A percentile compares a stretch with the other conserved stretches of the same genome.
Conservation (phyloP, 2,113 vertebrate genomes). For the Apistogramma diplotaenia region DNA sequence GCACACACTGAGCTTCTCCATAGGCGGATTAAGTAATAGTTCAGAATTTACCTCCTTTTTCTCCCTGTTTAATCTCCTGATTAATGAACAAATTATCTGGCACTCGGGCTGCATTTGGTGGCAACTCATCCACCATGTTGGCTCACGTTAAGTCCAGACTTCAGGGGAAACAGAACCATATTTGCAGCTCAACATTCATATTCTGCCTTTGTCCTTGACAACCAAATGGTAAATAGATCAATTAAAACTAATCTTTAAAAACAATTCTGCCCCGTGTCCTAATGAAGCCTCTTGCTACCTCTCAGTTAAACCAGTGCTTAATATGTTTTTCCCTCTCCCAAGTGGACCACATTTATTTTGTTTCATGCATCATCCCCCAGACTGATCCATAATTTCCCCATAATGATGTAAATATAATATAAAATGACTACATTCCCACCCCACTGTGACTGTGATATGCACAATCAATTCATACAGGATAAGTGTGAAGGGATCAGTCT, state of each 20-base stretch:
- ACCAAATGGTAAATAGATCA: slow-evolving; percentile 43
- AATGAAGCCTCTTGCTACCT: slow-evolving; percentile 32
- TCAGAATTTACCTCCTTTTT: slow-evolving; percentile 43
- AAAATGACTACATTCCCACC: slow-evolving; percentile 43
- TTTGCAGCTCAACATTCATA: slow-evolving; percentile 20
- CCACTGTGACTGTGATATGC: slow-evolving; percentile 17
- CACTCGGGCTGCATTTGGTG: slow-evolving; percentile 31
- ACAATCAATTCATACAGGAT: slow-evolving; percentile 50
- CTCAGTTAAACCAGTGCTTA: slow-evolving; percentile 20
- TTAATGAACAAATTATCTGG: slow-evolving; percentile 54
- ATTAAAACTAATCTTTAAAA: slow-evolving; percentile 42
- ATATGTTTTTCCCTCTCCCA: slow-evolving; percentile 12
- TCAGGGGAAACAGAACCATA: slow-evolving; percentile 12
- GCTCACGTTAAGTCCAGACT: slow-evolving; percentile 16
- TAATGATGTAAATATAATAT: slow-evolving; percentile 24
- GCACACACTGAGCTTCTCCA: slow-evolving; percentile 21
- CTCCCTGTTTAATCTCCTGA: slow-evolving; percentile 50
- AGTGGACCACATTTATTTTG: neutral
- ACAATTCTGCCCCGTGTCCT: slow-evolving; percentile 22
- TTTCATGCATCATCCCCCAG: slow-evolving; percentile 7
- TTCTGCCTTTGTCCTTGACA: slow-evolving; percentile 15
- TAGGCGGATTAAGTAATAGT: slow-evolving; percentile 36
- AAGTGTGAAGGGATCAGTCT: slow-evolving; percentile 40
- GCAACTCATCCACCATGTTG: slow-evolving; percentile 41
- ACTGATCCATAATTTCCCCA: slow-evolving; percentile 41